phyloP scores from a whole-genome alignment of 2,888 invertebrate genomes.

The Drosophila imparisetae region DNA sequence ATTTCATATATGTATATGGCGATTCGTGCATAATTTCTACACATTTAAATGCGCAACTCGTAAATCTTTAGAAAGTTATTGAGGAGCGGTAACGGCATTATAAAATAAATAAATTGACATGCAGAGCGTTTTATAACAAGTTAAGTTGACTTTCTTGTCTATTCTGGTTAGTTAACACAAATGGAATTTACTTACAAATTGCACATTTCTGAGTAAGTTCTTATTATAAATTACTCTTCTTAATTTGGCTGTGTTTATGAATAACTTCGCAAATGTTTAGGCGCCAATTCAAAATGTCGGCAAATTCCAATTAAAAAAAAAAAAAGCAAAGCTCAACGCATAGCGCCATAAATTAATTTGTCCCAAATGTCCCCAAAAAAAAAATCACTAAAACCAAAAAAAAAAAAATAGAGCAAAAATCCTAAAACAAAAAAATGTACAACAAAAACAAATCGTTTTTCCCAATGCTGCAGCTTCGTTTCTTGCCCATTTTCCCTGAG shows the following conservation, averaged over 20 bases:
- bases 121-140: constrained; percentile 50
- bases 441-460: constrained; percentile 32
- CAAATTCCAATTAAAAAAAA: constrained; percentile 31
- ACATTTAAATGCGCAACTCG: constrained; percentile 62
- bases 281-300: constrained; percentile 26
- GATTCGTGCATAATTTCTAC: constrained; percentile 47
- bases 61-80: constrained; percentile 66
- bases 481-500: constrained; percentile 52
- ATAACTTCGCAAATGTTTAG: constrained; percentile 14
- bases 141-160: constrained; percentile 25
- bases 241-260: not conserved
- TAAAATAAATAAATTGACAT: constrained; percentile 31
- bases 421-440: constrained; percentile 6
- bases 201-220: not conserved
- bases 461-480: constrained; percentile 54
- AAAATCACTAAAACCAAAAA: not conserved
- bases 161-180: constrained; percentile 2
- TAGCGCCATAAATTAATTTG: constrained; percentile 62
- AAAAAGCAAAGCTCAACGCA: constrained; percentile 23
- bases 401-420: constrained; percentile 22
- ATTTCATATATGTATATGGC: constrained; percentile 1
- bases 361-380: constrained; percentile 55
- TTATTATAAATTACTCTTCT: not conserved
- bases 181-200: constrained; percentile 9
- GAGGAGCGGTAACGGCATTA: constrained; percentile 25